Base-by-base conservation (phyloP, 2,797 vertebrate genomes). In the Pristis pectinata region DNA sequence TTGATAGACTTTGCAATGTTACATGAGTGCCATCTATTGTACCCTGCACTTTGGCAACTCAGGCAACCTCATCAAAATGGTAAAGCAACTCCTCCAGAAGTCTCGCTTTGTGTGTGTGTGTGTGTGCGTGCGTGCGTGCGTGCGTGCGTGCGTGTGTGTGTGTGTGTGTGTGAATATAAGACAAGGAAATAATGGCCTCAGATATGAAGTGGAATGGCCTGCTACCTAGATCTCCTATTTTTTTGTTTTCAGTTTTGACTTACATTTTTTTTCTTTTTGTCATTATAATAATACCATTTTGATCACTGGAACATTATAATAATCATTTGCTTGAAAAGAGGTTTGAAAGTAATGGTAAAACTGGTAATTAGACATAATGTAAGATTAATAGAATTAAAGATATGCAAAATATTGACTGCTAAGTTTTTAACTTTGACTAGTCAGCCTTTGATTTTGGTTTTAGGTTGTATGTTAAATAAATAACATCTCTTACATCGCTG, bases 11-110 rank as follows among this genome's bases (percentile, higher is more conserved):
- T n/a, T 64, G 5, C 34, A 89, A 89, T 61, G 85, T 89, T 89
- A 64, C 85, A 1, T 89, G 85, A 89, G 85, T 89, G 85, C 34
- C 85, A 89, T 59, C 85, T 89, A 37, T 89, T 89, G 85, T 59
- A 64, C 85, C 56, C 15, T 89, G 85, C 2, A 2, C 34, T 19
- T 89, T 89, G 85, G 30, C 30, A 37, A 61, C 11, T 17, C 56
- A 22, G 34, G 27, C 83, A 61, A 8, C 15, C 53, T 17, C 85
- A 64, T 13, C 22, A 37, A 53, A 89, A 64, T 17, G 17, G 15
- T 34, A 61, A 19, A 17, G 34, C 85, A 61, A 61, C 34, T 61
- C 85, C 85, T 19, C 30, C 34, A 17, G 34, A 56, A 37, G 53
- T 67, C 64, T 49, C 49, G 49, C 49, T 49, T 49, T 49, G 1